Conservation (phyloP, 2,797 vertebrate species). For the Salarias fasciatus region DNA sequence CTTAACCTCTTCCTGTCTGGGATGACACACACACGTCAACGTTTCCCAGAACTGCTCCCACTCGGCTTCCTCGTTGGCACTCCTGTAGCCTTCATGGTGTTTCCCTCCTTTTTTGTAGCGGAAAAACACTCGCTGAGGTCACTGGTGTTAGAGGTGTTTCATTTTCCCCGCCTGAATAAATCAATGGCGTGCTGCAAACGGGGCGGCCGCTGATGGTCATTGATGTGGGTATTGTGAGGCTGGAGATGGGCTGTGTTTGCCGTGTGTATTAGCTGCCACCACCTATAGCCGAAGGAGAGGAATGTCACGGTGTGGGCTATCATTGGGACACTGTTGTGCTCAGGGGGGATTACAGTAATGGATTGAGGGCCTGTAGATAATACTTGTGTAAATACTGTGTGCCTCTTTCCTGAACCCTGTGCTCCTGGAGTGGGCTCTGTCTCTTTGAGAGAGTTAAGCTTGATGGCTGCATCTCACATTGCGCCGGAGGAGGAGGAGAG, state of each 20-base stretch:
- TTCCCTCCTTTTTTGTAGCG: slow-evolving; percentile 15
- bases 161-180: slow-evolving; percentile 47
- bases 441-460: slow-evolving; percentile 81
- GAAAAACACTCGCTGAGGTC: slow-evolving; percentile 25
- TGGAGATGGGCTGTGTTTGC: slow-evolving; percentile 70
- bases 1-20: slow-evolving; percentile 82
- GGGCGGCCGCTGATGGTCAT: slow-evolving; percentile 52
- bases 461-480: slow-evolving; percentile 80
- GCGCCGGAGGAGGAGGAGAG: slow-evolving; percentile 84
- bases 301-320: slow-evolving; percentile 69
- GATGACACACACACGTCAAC: slow-evolving; percentile 71
- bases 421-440: slow-evolving; percentile 75
- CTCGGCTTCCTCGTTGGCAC: slow-evolving; percentile 53
- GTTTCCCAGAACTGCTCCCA: slow-evolving; percentile 77
- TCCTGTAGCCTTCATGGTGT: slow-evolving; percentile 19
- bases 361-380: slow-evolving; percentile 81
- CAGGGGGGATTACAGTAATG: slow-evolving; percentile 83
- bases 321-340: slow-evolving; percentile 61
- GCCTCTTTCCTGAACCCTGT: slow-evolving; percentile 83
- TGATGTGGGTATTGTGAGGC: slow-evolving; percentile 55
- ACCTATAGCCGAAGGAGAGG: slow-evolving; percentile 62
- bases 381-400: slow-evolving; percentile 81
- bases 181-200: slow-evolving; percentile 60
- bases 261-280: slow-evolving; percentile 62
- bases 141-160: slow-evolving; percentile 42